Evolutionary conservation across 1,140 invertebrate species (phyloP), one percentile per base, ranked within the genome.

Genomic region (Ladona fulva): DNA sequence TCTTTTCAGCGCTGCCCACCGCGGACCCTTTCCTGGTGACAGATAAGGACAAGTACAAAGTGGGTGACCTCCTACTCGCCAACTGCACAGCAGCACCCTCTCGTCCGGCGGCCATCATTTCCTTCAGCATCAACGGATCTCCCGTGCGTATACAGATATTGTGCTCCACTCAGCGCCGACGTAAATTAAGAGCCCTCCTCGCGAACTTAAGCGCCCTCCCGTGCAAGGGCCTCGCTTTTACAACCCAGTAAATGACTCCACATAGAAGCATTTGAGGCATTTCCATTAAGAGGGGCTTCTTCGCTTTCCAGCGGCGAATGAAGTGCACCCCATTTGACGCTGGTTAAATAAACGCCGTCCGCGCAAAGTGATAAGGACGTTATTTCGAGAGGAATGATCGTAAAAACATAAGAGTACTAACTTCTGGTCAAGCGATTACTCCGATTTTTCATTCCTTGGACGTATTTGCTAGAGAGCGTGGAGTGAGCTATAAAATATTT

Each of bases 51-150:
- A 90, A 90, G 82, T 94, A 94, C 84, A 90, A 92, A 81, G 88
- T 91, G 10, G 93, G 92, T 5, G 92, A 95, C 82, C 84, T 90
- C 37, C 86, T 95, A 42, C 85, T 88, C 81, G 93, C 91, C 52
- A 93, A 93, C 83, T 95, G 94, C 84, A 91, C 89, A 76, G 90
- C 91, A n/a, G 88, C 89, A 37, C 83, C 84, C 22, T 87, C 87
- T 12, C 86, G 84, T 79, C 87, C 87, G 7, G 82, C 85, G 0
- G 85, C 85, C 42, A 81, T 80, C 25, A 80, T 87, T 25, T 84
- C 78, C 66, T 87, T 87, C 83, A 82, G 80, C 76, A 83, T 86
- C 80, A 86, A 86, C 79, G 84, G 83, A 59, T 78, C 77, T 25
- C 79, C 78, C 42, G 82, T 82, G 78, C 82, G 82, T 78, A 80